These are phyloP conservation scores for Corticium candelabrum DNA, from an alignment of 37 sponge, comb jelly and placozoan genomes.

Conservation along the genomic window DNA sequence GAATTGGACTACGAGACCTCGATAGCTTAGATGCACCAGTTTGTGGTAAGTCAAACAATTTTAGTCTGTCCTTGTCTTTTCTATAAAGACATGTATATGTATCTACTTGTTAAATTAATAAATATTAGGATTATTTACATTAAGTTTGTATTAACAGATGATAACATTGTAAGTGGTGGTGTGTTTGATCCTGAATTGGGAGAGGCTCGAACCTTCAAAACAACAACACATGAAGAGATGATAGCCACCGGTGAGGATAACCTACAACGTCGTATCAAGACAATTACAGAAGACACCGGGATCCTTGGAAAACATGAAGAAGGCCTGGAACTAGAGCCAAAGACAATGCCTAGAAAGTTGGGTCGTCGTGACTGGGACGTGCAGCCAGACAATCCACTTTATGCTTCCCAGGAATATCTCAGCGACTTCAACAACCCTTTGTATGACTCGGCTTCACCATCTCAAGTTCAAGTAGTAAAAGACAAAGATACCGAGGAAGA, in stretches of 20 bases:
- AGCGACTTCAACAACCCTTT: conserved; percentile 10
- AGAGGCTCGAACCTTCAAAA: conserved; percentile 2
- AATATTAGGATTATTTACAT: too few relatives aligned
- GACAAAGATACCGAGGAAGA: background rate
- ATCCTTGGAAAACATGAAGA: background rate
- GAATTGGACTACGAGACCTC: background rate
- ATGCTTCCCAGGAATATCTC: conserved; percentile 9
- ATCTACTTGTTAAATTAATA: too few relatives aligned
- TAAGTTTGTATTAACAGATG: too few relatives aligned
- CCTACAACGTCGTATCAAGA: background rate
- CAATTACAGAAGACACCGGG: background rate
- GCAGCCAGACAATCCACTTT: background rate
- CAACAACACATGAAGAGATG: background rate
- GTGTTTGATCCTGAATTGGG: background rate
- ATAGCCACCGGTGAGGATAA: background rate
- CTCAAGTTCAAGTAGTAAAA: background rate
- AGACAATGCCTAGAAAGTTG: background rate
- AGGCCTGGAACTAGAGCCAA: background rate
- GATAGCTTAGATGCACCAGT: background rate
- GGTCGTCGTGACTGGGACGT: background rate
- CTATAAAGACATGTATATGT: too few relatives aligned
- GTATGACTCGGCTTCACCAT: background rate
- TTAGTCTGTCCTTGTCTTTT: too few relatives aligned
- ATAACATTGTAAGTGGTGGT: background rate
- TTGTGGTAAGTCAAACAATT: background rate